Evolutionary conservation across 2,888 invertebrate genomes (phyloP).

Genomic region (Pegoplata infirma): DNA sequence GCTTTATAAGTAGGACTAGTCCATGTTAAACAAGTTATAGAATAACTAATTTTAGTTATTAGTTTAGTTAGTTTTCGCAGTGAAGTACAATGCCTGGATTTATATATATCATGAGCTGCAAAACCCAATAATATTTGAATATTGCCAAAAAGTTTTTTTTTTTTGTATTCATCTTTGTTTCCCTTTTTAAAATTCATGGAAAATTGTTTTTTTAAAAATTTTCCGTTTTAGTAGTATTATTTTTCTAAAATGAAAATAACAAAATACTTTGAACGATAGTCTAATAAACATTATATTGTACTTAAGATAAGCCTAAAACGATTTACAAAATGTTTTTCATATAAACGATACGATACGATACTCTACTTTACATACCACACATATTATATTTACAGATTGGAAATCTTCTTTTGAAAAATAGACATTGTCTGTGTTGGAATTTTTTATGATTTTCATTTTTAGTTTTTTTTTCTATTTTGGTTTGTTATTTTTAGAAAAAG

Average conservation of each 20-base stretch:
- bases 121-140: no score
- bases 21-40: no score
- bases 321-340: constrained; percentile 43
- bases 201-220: background rate
- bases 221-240: no score
- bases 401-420: constrained; percentile 28
- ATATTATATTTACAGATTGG: constrained; percentile 36
- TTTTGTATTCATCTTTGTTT: no score
- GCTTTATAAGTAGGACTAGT: no score
- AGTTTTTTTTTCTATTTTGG: background rate
- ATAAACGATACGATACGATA: no score
- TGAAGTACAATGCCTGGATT: no score
- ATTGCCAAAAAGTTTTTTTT: no score
- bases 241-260: background rate
- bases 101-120: no score
- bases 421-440: background rate
- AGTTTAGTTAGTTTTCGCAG: no score
- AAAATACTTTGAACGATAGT: background rate
- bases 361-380: background rate
- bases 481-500: background rate
- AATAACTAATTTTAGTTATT: no score
- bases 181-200: no score
- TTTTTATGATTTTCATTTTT: background rate
- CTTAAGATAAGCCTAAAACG: constrained; percentile 44
- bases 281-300: constrained; percentile 18